phyloP scores from a whole-genome alignment of 2,888 invertebrate species.

The Seladonia tumulorum region DNA sequence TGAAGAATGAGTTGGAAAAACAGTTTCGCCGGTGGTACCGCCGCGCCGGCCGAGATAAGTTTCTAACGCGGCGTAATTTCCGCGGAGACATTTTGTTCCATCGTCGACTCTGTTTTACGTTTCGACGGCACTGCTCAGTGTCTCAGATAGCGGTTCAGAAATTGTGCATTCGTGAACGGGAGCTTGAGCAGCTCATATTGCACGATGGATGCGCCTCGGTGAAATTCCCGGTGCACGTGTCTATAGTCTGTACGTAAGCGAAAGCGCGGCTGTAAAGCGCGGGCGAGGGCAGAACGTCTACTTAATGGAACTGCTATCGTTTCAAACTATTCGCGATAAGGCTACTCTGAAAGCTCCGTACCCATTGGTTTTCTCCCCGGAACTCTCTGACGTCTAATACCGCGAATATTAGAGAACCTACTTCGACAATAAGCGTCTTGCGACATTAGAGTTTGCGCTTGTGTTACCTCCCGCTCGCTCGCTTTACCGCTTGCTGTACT shows the following conservation, averaged over 20 bases:
- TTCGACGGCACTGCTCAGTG: constrained; percentile 21
- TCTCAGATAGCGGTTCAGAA: constrained; percentile 42
- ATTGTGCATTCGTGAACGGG: constrained; percentile 35
- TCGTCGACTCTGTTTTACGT: constrained; percentile 36
- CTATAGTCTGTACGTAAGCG: constrained; percentile 7
- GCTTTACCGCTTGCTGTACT: not conserved
- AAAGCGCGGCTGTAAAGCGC: constrained; percentile 37
- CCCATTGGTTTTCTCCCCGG: constrained; percentile 47
- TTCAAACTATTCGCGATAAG: constrained; percentile 54
- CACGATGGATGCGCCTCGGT: constrained; percentile 34
- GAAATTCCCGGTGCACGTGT: constrained; percentile 6
- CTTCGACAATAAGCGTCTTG: constrained; percentile 28
- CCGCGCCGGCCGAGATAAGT: constrained; percentile 19
- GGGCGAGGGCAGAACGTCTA: constrained; percentile 23
- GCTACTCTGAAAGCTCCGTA: constrained; percentile 51
- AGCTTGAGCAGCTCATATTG: constrained; percentile 17
- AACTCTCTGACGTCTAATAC: constrained; percentile 39
- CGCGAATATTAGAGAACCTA: constrained; percentile 35
- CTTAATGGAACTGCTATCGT: constrained; percentile 59
- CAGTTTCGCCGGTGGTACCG: not conserved
- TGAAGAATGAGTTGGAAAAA: constrained; percentile 7
- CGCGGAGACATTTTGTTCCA: constrained; percentile 18
- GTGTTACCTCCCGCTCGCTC: not conserved
- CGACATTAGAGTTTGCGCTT: constrained; percentile 29
- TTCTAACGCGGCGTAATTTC: constrained; percentile 32